phyloP scores from a whole-genome alignment of 2,113 vertebrate genomes.

The Anseranas semipalmata region DNA sequence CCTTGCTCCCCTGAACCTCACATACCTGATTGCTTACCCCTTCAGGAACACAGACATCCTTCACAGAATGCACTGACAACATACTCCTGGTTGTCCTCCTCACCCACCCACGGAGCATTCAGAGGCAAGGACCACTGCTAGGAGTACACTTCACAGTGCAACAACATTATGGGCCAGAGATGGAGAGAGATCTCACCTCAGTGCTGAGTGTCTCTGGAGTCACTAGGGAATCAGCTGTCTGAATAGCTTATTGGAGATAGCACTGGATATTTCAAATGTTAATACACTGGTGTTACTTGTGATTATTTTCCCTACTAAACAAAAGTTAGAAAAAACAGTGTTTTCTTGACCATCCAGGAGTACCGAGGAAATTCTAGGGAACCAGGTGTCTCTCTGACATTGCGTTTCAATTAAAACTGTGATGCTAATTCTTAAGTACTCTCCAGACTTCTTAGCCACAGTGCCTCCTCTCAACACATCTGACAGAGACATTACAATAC shows the following conservation, averaged over 20 bases:
- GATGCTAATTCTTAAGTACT: background rate
- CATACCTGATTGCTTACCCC: rapidly evolving
- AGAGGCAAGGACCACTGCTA: background rate
- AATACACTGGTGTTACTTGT: rapidly evolving
- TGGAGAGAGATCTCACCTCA: background rate
- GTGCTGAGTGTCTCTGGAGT: background rate
- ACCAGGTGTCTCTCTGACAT: background rate
- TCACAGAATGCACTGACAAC: background rate
- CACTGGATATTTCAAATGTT: background rate
- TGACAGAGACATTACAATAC: rapidly evolving
- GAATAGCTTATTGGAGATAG: background rate
- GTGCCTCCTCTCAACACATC: rapidly evolving
- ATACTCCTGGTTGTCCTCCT: rapidly evolving
- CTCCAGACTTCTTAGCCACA: background rate
- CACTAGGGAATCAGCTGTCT: background rate
- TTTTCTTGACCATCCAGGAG: background rate
- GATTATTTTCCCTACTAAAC: background rate
- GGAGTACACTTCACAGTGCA: rapidly evolving
- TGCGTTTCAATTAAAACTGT: background rate
- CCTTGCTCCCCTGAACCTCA: background rate
- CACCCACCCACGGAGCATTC: rapidly evolving
- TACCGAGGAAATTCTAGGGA: background rate
- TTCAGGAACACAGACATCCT: background rate
- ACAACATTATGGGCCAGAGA: background rate
- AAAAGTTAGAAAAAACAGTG: background rate